Base-by-base conservation (phyloP, 92 coral and sea anemone species). In the Zoanthus solanderi region DNA sequence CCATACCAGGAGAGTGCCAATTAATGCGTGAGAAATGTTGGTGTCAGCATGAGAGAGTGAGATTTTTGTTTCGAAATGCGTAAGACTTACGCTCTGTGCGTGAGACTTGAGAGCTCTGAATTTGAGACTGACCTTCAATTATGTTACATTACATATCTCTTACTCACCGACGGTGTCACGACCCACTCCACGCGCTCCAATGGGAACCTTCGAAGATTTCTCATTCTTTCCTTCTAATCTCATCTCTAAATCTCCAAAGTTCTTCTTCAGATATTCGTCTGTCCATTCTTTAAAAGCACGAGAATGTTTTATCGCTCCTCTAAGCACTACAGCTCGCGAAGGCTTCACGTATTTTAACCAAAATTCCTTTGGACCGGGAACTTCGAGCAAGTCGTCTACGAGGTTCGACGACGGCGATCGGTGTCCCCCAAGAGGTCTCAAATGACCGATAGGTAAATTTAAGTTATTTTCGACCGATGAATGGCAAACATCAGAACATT, bases 141-240 rank as follows among this genome's bases (percentile, higher is more conserved):
- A 4, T 8, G 8, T 47, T 47, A 47, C 52, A 47, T 47, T 47
- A 4, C 8, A 37, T 0, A 50, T 50, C 5, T 11, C 56, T 50
- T 50, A 50, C 56, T 69, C 75, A 94, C 98, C 96, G 15, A 96
- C 84, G 1, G 98, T 94, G 44, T 91, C 96, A 76, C 98, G 88
- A 9, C 98, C 98, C 3, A 94, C 91, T 83, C 98, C 98, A 75
- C 89, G 93, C 4, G 96, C 96, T 9, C 98, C 98, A 4, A 92
- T 79, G 6, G 98, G 98, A 31, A 96, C 88, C 82, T 58, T 61
- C 4, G 94, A 90, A 13, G 94, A 90, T 67, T 93, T 96, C 88
- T 96, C 98, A 29, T 91, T 92, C 89, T 96, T 96, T 30, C 95
- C 95, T 89, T 96, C 98, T 13, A 96, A 87, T 45, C 98, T 79